Percentiles rank a stretch among this genome's conserved stretches.
Evolutionary conservation across 1,140 invertebrate genomes (phyloP).

Genomic region (Philopotamus ludificatus): DNA sequence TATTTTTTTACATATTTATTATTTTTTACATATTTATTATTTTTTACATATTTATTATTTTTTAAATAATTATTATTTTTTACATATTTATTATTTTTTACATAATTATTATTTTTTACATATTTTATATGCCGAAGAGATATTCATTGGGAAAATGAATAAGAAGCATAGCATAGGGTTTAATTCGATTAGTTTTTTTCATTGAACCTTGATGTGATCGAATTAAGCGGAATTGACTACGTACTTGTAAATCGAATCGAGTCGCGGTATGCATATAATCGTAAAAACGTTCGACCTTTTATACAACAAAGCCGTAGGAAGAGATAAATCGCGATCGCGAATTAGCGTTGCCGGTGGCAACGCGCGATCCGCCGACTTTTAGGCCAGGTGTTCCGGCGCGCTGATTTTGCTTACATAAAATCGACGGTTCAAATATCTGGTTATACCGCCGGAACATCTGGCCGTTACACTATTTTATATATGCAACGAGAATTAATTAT

Average conservation of each 20-base stretch:
- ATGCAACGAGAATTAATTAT: neutral
- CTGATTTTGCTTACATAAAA: constrained; percentile 35
- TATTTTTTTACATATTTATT: too few species aligned
- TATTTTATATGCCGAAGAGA: too few species aligned
- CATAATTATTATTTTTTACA: too few species aligned
- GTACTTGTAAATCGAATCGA: too few species aligned
- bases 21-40: too few species aligned
- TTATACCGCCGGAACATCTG: constrained; percentile 32
- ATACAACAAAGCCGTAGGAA: neutral
- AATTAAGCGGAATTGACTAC: constrained; percentile 5
- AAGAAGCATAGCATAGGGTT: too few species aligned
- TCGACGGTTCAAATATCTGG: constrained; percentile 35
- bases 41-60: too few species aligned
- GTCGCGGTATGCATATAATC: neutral
- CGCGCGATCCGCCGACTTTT: constrained; percentile 26
- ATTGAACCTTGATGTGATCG: neutral
- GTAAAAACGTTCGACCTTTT: neutral
- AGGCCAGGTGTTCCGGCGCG: constrained; percentile 36
- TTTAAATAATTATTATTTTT: too few species aligned
- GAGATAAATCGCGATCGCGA: neutral
- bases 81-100: too few species aligned
- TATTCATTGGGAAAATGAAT: too few species aligned
- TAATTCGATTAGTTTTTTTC: too few species aligned
- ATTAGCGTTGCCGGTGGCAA: constrained; percentile 1
- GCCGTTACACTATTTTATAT: constrained; percentile 4